These are phyloP conservation scores for Lutraria rhynchaena DNA, from an alignment of 1,140 invertebrate species.

Conservation along the genomic window DNA sequence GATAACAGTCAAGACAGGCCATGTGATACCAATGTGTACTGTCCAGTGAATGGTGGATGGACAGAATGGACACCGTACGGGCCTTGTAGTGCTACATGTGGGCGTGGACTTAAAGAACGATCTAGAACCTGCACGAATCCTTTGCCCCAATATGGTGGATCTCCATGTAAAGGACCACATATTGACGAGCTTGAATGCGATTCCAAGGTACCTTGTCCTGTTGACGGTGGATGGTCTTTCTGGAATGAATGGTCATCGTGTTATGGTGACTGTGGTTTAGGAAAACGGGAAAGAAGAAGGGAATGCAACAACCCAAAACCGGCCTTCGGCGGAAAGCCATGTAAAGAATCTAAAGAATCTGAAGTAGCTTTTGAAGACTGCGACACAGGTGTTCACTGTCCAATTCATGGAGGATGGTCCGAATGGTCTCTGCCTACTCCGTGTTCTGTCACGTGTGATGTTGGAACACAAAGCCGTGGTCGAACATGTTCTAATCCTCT, in stretches of 20 bases:
- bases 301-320: constrained; percentile 63
- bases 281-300: constrained; percentile 77
- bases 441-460: constrained; percentile 86
- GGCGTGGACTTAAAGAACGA: constrained; percentile 69
- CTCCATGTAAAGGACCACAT: constrained; percentile 86
- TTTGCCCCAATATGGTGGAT: constrained; percentile 84
- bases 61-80: constrained; percentile 59
- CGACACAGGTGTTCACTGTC: constrained; percentile 39
- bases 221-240: constrained; percentile 85
- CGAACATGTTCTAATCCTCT: constrained; percentile 83
- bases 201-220: constrained; percentile 24
- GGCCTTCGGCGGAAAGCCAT: constrained; percentile 49
- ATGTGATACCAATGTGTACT: constrained; percentile 57
- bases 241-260: constrained; percentile 87
- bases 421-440: constrained; percentile 86
- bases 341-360: constrained; percentile 47
- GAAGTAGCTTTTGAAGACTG: constrained; percentile 42
- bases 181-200: constrained; percentile 43
- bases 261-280: constrained; percentile 85
- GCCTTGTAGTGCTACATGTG: constrained; percentile 56
- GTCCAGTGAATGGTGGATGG: constrained; percentile 62
- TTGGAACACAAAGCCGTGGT: constrained; percentile 85
- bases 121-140: constrained; percentile 86
- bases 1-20: constrained; percentile 49
- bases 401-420: constrained; percentile 85